phyloP scores from a whole-genome alignment of 2,113 vertebrate species.

The Prochilodus magdalenae region DNA sequence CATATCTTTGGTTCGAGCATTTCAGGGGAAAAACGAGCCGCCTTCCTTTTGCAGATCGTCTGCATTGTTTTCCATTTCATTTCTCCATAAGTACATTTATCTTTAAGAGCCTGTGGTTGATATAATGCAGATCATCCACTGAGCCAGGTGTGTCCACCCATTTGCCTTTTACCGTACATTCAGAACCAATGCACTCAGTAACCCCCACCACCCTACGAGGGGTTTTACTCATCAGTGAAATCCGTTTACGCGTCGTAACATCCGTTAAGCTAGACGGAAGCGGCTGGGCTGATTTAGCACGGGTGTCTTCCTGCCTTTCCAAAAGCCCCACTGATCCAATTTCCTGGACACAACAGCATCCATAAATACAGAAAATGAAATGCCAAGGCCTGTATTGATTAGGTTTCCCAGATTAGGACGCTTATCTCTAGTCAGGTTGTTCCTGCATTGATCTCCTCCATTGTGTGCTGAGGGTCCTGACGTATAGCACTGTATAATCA shows the following conservation, averaged over 20 bases:
- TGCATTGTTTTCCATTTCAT: too few species aligned
- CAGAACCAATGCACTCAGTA: neutral
- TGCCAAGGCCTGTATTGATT: constrained; percentile 9
- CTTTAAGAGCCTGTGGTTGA: too few species aligned
- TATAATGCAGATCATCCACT: neutral
- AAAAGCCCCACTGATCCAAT: constrained; percentile 26
- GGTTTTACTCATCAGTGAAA: constrained; percentile 16
- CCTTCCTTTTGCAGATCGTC: too few species aligned
- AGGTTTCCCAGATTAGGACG: constrained; percentile 1
- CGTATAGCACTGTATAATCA: neutral
- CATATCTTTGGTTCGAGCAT: too few species aligned
- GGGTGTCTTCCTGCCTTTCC: constrained; percentile 5
- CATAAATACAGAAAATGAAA: constrained; percentile 40
- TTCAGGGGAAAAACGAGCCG: too few species aligned
- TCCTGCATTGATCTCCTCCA: neutral
- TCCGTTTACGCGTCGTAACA: constrained; percentile 26
- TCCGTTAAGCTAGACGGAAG: neutral
- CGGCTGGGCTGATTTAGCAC: constrained; percentile 4
- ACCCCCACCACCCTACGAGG: neutral
- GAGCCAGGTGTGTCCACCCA: neutral
- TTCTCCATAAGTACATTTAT: too few species aligned
- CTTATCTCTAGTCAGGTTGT: constrained; percentile 28
- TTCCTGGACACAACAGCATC: constrained; percentile 42
- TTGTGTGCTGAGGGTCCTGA: neutral
- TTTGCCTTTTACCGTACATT: neutral